A percentile compares a stretch with the other conserved stretches of the same genome.
Evolutionary conservation across 2,113 vertebrate genomes (phyloP).

Genomic region (Ammospiza caudacuta): DNA sequence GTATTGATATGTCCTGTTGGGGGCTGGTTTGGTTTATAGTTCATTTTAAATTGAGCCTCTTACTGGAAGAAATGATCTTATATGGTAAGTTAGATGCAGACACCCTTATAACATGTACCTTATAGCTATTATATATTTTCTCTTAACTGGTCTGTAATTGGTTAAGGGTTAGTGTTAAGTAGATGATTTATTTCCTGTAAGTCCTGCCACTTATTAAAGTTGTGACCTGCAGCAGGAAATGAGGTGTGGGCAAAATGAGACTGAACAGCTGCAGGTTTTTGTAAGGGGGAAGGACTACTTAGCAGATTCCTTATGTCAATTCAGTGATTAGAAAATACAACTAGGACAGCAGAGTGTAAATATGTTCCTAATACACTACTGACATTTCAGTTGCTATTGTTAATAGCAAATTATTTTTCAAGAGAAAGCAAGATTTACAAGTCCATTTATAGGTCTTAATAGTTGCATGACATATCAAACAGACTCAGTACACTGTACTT

Average conservation of each 20-base stretch:
- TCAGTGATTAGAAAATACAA: conserved; percentile 42
- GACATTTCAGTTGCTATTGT: conserved; percentile 14
- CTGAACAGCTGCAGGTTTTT: conserved; percentile 54
- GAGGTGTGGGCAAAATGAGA: conserved; percentile 60
- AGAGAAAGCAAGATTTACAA: conserved; percentile 34
- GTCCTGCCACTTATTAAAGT: conserved; percentile 67
- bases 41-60: conserved; percentile 19
- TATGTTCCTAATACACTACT: conserved; percentile 1
- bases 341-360: conserved; percentile 12
- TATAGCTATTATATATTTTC: conserved; percentile 45
- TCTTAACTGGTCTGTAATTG: conserved; percentile 61
- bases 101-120: neutral
- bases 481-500: neutral
- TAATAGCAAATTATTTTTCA: conserved; percentile 11
- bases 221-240: conserved; percentile 68
- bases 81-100: conserved; percentile 40
- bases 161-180: conserved; percentile 64
- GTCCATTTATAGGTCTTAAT: neutral
- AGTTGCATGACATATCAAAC: neutral
- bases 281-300: neutral
- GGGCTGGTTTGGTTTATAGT: conserved; percentile 38
- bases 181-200: conserved; percentile 70
- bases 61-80: conserved; percentile 54
- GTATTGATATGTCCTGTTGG: conserved; percentile 31
- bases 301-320: conserved; percentile 32